Conservation (phyloP, 1,140 invertebrate species). For the Cheumatopsyche charites region DNA sequence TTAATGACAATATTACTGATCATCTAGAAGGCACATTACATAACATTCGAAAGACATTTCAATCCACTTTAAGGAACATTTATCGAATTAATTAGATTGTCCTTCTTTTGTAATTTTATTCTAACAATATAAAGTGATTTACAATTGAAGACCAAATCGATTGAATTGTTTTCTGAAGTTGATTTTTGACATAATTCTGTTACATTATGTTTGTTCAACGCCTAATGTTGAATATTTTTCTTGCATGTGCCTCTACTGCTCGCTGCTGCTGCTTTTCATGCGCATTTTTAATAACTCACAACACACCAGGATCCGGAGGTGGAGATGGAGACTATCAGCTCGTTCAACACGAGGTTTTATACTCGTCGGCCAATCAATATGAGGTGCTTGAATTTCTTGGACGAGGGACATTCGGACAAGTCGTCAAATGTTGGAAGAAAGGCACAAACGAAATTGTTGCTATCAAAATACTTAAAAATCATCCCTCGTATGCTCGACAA, state of each 20-base stretch:
- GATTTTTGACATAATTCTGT: background rate
- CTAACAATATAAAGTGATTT: too few species aligned
- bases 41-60: too few species aligned
- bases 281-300: background rate
- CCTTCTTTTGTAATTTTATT: too few species aligned
- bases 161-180: too few species aligned
- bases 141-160: too few species aligned
- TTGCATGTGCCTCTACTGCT: background rate
- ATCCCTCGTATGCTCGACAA: constrained; percentile 98
- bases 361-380: constrained; percentile 73
- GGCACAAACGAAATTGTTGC: constrained; percentile 99
- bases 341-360: constrained; percentile 97
- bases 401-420: constrained; percentile 98
- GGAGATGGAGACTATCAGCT: constrained; percentile 97
- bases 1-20: too few species aligned
- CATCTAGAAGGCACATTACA: too few species aligned
- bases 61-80: too few species aligned
- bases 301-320: constrained; percentile 68
- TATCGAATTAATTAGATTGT: too few species aligned
- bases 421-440: constrained; percentile 99
- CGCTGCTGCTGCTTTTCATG: background rate
- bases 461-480: constrained; percentile 99
- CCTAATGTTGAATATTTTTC: background rate
- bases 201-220: background rate
- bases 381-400: constrained; percentile 97